Conservation (phyloP, 2,113 vertebrate genomes). For the Ptilorrhoa leucosticta region DNA sequence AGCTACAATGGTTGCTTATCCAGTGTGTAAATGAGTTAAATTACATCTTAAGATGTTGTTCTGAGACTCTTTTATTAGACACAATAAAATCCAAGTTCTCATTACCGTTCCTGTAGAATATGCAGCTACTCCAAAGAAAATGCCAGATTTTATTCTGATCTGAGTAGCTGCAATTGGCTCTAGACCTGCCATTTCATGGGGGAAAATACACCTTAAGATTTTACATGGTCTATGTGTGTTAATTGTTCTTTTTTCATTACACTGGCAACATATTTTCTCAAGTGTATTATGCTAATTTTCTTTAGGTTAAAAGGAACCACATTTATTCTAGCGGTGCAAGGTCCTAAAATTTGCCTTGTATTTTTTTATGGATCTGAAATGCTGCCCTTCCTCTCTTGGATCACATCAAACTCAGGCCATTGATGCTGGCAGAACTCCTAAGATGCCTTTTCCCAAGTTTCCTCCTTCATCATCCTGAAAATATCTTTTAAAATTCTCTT, state of each 20-base stretch:
- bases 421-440: background rate
- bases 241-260: background rate
- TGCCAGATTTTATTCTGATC: background rate
- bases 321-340: background rate
- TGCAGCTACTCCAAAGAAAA: background rate
- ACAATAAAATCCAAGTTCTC: background rate
- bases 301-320: background rate
- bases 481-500: background rate
- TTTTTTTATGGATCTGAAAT: background rate
- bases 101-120: background rate
- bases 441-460: background rate
- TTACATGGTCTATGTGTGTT: background rate
- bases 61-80: background rate
- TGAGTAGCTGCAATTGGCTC: background rate
- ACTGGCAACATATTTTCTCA: background rate
- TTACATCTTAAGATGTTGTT: background rate
- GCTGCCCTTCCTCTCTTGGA: background rate
- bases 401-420: background rate
- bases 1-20: background rate
- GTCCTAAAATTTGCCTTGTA: background rate
- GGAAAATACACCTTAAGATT: background rate
- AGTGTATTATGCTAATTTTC: background rate
- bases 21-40: background rate
- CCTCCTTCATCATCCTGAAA: background rate
- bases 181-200: background rate